phyloP scores from a whole-genome alignment of 2,888 invertebrate species.

The Deilephila porcellus region DNA sequence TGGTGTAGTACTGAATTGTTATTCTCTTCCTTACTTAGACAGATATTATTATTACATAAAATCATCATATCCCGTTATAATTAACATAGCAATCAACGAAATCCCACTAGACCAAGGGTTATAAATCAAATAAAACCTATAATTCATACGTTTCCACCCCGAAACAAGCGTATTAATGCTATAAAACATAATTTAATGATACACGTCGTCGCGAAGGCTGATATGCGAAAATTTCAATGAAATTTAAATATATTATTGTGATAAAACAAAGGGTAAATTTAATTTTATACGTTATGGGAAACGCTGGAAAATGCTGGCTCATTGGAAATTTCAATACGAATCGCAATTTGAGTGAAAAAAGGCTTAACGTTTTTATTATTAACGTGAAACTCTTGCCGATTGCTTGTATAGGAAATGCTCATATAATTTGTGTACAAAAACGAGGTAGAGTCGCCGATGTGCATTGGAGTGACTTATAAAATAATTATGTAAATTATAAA shows the following conservation, averaged over 20 bases:
- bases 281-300: slow-evolving; percentile 23
- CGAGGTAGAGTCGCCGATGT: too few relatives aligned
- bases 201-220: not conserved
- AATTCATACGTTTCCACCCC: not conserved
- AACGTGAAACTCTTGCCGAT: not conserved
- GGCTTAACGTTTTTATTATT: slow-evolving; percentile 23
- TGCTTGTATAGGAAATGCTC: not conserved
- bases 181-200: slow-evolving; percentile 13
- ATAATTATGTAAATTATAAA: too few relatives aligned
- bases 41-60: too few relatives aligned
- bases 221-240: slow-evolving; percentile 9
- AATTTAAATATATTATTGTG: slow-evolving; percentile 22
- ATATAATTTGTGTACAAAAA: not conserved
- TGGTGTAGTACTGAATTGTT: too few relatives aligned
- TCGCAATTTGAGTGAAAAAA: slow-evolving; percentile 20
- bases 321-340: slow-evolving; percentile 20
- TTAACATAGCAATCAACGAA: not conserved
- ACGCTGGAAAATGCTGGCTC: slow-evolving; percentile 20
- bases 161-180: not conserved
- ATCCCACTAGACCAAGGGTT: not conserved
- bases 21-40: too few relatives aligned
- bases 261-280: slow-evolving; percentile 19
- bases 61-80: not conserved
- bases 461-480: too few relatives aligned
- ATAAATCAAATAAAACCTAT: not conserved